phyloP scores from a whole-genome alignment of 2,113 vertebrate species.

The Gracilinanus agilis region DNA sequence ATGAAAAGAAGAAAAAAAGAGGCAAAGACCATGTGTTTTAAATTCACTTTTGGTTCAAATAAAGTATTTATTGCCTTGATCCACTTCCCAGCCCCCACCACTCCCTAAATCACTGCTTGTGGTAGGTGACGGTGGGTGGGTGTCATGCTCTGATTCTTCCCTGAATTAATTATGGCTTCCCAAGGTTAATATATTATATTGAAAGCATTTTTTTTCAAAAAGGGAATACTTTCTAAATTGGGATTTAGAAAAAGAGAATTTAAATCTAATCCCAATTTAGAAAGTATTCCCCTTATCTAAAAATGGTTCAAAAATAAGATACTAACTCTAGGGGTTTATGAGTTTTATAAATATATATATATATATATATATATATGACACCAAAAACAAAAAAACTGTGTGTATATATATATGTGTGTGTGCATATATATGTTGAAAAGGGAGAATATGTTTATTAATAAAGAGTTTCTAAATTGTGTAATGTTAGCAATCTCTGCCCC shows the following conservation, averaged over 20 bases:
- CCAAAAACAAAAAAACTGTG: neutral
- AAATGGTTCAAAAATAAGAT: neutral
- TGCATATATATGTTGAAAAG: neutral
- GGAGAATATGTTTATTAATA: neutral
- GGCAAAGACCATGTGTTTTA: constrained; percentile 24
- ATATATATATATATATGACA: neutral
- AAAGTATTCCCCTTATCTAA: neutral
- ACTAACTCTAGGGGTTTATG: neutral
- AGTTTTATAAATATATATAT: neutral
- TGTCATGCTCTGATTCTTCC: neutral
- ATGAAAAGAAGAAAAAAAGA: constrained; percentile 35
- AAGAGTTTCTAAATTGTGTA: neutral
- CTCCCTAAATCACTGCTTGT: neutral
- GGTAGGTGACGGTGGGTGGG: neutral
- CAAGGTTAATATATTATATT: neutral
- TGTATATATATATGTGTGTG: neutral
- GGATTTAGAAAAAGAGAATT: neutral
- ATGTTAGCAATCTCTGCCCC: neutral
- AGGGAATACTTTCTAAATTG: neutral
- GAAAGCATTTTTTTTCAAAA: neutral
- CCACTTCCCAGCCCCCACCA: neutral
- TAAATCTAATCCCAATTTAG: neutral
- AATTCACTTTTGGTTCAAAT: constrained; percentile 18
- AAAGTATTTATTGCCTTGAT: constrained; percentile 13
- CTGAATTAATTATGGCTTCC: neutral